These are phyloP conservation scores for Eupsilia transversa DNA, from an alignment of 2,888 invertebrate species.

Conservation along the genomic window DNA sequence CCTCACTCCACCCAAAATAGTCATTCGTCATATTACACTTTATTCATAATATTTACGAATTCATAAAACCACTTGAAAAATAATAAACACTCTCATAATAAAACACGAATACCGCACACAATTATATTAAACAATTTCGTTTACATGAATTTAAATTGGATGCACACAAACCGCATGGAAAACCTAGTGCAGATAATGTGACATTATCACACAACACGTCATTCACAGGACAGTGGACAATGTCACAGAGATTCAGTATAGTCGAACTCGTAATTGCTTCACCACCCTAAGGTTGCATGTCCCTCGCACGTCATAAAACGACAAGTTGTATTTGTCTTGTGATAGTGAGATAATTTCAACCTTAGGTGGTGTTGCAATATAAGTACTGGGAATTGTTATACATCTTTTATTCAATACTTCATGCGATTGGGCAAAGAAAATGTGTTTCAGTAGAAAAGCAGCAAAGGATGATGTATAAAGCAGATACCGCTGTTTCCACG, in stretches of 20 bases:
- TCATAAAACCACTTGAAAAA: neutral
- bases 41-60: neutral
- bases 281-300: no score
- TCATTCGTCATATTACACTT: neutral
- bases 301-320: no score
- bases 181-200: neutral
- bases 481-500: neutral
- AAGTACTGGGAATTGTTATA: no score
- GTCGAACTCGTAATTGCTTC: neutral
- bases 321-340: no score
- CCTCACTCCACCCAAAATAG: neutral
- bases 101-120: neutral
- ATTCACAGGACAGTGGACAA: neutral
- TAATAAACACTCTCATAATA: neutral
- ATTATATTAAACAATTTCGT: neutral
- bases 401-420: neutral
- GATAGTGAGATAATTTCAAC: no score
- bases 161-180: slow-evolving; percentile 7
- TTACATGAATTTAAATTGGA: slow-evolving; percentile 11
- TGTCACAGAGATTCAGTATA: neutral
- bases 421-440: neutral
- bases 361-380: no score
- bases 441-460: neutral
- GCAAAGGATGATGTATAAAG: neutral
- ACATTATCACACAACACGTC: slow-evolving; percentile 17